Conservation (phyloP, 2,797 vertebrate species). For the Philypnodon macrostomus region DNA sequence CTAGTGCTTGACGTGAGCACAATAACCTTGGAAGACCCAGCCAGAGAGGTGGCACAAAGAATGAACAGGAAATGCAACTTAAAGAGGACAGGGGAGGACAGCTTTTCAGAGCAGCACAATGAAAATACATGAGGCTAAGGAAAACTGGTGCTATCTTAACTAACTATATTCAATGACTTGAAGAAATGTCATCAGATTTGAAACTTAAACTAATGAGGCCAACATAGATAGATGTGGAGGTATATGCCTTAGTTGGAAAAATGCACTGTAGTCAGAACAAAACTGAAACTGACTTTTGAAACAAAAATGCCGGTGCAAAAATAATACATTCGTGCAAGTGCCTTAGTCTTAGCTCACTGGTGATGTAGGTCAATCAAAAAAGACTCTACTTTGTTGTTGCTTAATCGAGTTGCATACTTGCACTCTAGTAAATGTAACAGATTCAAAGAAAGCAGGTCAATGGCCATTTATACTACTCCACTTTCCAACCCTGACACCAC, state of each 20-base stretch:
- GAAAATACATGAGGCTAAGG: constrained; percentile 4
- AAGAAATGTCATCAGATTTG: too few relatives aligned
- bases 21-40: constrained; percentile 56
- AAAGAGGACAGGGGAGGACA: background rate
- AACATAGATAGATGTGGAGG: too few relatives aligned
- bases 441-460: constrained; percentile 38
- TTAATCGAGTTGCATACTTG: too few relatives aligned
- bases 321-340: too few relatives aligned
- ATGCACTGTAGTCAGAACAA: too few relatives aligned
- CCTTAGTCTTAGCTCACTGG: background rate
- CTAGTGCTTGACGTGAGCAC: constrained; percentile 51
- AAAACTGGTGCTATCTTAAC: background rate
- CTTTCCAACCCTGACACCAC: constrained; percentile 23
- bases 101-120: constrained; percentile 1
- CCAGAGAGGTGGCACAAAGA: constrained; percentile 30
- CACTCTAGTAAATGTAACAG: too few relatives aligned
- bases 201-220: too few relatives aligned
- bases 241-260: too few relatives aligned
- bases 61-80: constrained; percentile 17
- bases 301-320: too few relatives aligned
- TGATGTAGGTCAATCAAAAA: background rate
- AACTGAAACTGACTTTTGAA: too few relatives aligned
- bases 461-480: constrained; percentile 17
- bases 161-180: too few relatives aligned
- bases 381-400: background rate